Evolutionary conservation across 2,113 vertebrate genomes (phyloP).

Genomic region (Sander vitreus): DNA sequence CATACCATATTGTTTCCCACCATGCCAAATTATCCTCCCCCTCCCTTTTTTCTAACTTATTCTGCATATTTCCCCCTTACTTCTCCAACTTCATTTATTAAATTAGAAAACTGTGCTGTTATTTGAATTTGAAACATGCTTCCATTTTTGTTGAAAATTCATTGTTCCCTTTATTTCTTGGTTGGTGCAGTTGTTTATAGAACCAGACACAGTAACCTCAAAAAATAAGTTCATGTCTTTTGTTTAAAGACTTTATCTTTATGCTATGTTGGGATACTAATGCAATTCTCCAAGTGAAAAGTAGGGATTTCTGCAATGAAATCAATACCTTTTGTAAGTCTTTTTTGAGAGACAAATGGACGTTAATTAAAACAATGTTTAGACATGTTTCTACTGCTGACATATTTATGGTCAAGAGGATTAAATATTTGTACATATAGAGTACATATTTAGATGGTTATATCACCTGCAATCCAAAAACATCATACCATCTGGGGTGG

Average conservation of each 20-base stretch:
- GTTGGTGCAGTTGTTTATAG: slow-evolving; percentile 33
- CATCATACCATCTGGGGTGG: slow-evolving; percentile 70
- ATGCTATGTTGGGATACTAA: background rate
- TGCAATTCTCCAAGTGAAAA: slow-evolving; percentile 6
- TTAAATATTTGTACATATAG: slow-evolving; percentile 65
- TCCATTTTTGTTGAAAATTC: slow-evolving; percentile 45
- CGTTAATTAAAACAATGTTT: slow-evolving; percentile 10
- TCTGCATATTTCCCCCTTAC: slow-evolving; percentile 72
- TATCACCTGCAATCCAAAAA: slow-evolving; percentile 67
- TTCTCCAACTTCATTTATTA: slow-evolving; percentile 77
- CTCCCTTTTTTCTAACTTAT: slow-evolving; percentile 73
- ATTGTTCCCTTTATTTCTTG: slow-evolving; percentile 55
- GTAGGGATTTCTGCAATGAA: background rate
- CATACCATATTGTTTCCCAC: slow-evolving; percentile 72
- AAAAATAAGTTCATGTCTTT: slow-evolving; percentile 31
- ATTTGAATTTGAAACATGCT: slow-evolving; percentile 66
- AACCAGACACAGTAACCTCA: slow-evolving; percentile 16
- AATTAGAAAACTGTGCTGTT: slow-evolving; percentile 70
- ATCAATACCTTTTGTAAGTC: slow-evolving; percentile 12
- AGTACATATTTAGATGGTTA: slow-evolving; percentile 67
- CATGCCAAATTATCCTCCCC: slow-evolving; percentile 76
- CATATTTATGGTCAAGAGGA: slow-evolving; percentile 46
- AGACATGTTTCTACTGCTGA: slow-evolving; percentile 30
- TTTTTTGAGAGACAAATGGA: slow-evolving; percentile 19
- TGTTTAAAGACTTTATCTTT: slow-evolving; percentile 16